Conservation (phyloP, 2,797 vertebrate genomes). For the Synaphobranchus kaupii region DNA sequence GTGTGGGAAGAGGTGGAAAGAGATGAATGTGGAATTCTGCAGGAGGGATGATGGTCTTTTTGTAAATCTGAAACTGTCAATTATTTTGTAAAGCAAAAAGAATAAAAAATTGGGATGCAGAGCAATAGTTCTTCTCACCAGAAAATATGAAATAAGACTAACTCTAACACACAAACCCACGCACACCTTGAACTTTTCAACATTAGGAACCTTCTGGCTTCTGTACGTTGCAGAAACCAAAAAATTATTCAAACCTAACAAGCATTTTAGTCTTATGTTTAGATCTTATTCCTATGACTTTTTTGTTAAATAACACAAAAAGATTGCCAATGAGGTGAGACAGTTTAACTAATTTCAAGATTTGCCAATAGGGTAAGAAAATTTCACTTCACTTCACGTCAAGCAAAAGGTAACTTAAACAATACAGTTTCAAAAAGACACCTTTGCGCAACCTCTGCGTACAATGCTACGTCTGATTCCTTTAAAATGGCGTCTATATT, state of each 20-base stretch:
- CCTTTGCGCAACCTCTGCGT: not conserved
- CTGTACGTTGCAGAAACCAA: too few species aligned
- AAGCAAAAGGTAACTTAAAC: too few species aligned
- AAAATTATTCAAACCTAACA: too few species aligned
- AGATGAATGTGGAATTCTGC: not conserved
- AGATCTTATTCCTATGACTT: too few species aligned
- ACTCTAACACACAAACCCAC: not conserved
- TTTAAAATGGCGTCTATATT: not conserved
- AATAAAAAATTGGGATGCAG: not conserved
- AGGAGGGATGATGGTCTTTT: not conserved
- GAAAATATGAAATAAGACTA: not conserved
- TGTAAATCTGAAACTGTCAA: slow-evolving; percentile 1
- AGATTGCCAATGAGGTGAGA: too few species aligned
- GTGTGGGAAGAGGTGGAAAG: not conserved
- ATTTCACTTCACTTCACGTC: too few species aligned
- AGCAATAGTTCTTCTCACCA: not conserved
- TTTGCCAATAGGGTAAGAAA: too few species aligned
- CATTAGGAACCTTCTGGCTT: too few species aligned
- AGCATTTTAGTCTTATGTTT: too few species aligned
- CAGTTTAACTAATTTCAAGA: too few species aligned
- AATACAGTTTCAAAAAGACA: not conserved
- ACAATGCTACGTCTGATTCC: slow-evolving; percentile 24
- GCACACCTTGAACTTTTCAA: not conserved
- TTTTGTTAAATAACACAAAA: too few species aligned
- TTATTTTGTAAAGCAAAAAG: not conserved